Percentiles rank a stretch among this genome's conserved stretches.
Evolutionary conservation across 2,113 vertebrate genomes (phyloP).

Genomic region (Rhipidura dahli): DNA sequence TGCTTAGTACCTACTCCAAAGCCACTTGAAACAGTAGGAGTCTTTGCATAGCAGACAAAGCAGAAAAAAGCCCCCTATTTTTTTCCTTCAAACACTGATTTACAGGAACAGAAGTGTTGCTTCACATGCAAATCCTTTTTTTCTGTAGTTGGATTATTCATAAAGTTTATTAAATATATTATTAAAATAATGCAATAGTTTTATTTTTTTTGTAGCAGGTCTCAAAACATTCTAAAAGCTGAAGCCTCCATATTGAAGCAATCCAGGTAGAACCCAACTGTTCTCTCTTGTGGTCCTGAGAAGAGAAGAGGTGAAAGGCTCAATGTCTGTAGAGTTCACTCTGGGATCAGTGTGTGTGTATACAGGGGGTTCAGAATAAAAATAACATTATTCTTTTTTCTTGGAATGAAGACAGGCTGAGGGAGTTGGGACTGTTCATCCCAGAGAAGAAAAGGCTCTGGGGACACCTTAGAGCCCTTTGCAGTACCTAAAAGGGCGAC

Average conservation of each 20-base stretch:
- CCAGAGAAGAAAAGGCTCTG: background rate
- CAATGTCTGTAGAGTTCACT: background rate
- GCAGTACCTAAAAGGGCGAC: background rate
- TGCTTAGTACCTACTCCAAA: conserved; percentile 1
- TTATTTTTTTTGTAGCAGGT: background rate
- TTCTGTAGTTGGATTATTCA: background rate
- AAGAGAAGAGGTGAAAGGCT: background rate
- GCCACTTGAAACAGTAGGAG: background rate
- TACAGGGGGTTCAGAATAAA: background rate
- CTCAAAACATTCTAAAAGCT: background rate
- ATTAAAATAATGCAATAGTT: background rate
- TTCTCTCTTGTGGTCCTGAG: background rate
- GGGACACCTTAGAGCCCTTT: background rate
- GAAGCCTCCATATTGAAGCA: background rate
- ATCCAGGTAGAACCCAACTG: background rate
- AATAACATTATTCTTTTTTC: background rate
- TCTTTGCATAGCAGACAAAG: background rate
- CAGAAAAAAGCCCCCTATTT: background rate
- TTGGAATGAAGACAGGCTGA: background rate
- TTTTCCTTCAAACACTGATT: background rate
- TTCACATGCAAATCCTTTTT: background rate
- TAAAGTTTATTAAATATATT: background rate
- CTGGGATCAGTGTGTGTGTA: background rate
- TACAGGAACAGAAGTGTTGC: background rate
- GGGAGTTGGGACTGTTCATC: background rate